phyloP scores from a whole-genome alignment of 1,140 invertebrate genomes.

The Drosophila bocqueti region DNA sequence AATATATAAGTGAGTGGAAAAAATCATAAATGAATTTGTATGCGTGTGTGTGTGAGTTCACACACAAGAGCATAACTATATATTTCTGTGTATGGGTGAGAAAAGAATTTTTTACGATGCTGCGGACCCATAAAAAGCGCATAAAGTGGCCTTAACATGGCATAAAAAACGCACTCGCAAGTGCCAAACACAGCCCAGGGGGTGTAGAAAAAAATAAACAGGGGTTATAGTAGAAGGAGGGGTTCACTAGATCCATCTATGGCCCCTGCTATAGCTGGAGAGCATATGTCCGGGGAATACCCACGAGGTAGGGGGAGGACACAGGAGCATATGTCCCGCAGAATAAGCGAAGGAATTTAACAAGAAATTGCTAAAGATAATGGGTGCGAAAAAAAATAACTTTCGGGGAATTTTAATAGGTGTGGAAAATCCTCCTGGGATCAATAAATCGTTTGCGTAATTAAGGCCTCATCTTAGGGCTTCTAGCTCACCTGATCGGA shows the following conservation, averaged over 20 bases:
- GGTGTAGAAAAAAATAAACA: constrained; percentile 2
- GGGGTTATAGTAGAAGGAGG: neutral
- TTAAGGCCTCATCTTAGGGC: constrained; percentile 6
- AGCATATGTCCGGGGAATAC: constrained; percentile 32
- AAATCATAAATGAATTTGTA: constrained; percentile 34
- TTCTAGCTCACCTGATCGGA: neutral
- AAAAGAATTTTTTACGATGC: constrained; percentile 68
- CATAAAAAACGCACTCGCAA: constrained; percentile 78
- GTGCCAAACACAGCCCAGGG: constrained; percentile 51
- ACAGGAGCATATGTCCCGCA: constrained; percentile 21
- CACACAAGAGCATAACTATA: constrained; percentile 36
- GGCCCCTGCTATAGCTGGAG: neutral
- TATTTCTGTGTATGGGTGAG: constrained; percentile 48
- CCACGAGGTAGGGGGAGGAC: neutral
- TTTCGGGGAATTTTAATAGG: constrained; percentile 15
- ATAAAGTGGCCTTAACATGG: constrained; percentile 80
- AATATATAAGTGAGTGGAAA: constrained; percentile 32
- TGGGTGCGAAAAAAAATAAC: constrained; percentile 10
- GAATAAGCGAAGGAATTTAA: constrained; percentile 17
- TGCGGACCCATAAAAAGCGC: constrained; percentile 79
- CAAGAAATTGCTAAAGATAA: constrained; percentile 25
- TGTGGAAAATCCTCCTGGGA: constrained; percentile 8
- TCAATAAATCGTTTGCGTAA: constrained; percentile 36
- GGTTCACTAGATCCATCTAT: constrained; percentile 5
- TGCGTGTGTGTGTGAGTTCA: constrained; percentile 1